A percentile compares a stretch with the other conserved stretches of the same genome.
phyloP scores from a whole-genome alignment of 2,888 invertebrate species.

The Crioceris asparagi region DNA sequence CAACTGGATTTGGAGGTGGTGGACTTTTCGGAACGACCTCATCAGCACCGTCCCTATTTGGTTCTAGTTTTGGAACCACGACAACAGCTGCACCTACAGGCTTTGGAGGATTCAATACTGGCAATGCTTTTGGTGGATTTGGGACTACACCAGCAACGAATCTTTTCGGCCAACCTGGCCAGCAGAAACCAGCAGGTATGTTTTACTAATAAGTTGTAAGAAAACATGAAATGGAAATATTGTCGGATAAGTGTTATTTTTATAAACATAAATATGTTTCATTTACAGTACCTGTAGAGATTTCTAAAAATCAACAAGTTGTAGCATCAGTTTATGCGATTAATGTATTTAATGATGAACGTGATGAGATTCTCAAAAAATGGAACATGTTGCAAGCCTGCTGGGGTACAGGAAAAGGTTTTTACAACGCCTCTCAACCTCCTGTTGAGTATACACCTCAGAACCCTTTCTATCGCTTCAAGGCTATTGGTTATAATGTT shows the following conservation, averaged over 20 bases:
- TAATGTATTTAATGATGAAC: slow-evolving; percentile 85
- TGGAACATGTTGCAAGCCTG: slow-evolving; percentile 92
- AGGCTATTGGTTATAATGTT: slow-evolving; percentile 86
- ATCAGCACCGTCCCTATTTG: slow-evolving; percentile 27
- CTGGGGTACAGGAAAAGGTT: slow-evolving; percentile 78
- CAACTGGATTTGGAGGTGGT: slow-evolving; percentile 26
- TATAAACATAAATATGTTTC: slow-evolving; percentile 1
- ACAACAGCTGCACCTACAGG: slow-evolving; percentile 31
- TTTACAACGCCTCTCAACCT: slow-evolving; percentile 64
- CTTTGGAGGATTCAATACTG: slow-evolving; percentile 37
- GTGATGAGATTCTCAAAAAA: slow-evolving; percentile 84
- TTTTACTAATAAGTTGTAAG: neutral
- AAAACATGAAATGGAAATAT: too few relatives aligned
- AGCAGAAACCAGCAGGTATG: slow-evolving; percentile 30
- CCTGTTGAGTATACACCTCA: slow-evolving; percentile 77
- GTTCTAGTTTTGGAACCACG: slow-evolving; percentile 35
- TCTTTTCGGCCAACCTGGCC: too few relatives aligned
- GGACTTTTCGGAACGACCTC: slow-evolving; percentile 30
- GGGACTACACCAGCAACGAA: slow-evolving; percentile 15
- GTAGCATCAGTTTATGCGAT: slow-evolving; percentile 40
- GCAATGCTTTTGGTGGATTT: slow-evolving; percentile 38
- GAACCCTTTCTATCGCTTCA: slow-evolving; percentile 88
- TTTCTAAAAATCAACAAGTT: slow-evolving; percentile 23
- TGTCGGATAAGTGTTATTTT: neutral
- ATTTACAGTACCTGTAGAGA: slow-evolving; percentile 1